Conservation (phyloP, 2,113 vertebrate species). For the Platysternon megacephalum region DNA sequence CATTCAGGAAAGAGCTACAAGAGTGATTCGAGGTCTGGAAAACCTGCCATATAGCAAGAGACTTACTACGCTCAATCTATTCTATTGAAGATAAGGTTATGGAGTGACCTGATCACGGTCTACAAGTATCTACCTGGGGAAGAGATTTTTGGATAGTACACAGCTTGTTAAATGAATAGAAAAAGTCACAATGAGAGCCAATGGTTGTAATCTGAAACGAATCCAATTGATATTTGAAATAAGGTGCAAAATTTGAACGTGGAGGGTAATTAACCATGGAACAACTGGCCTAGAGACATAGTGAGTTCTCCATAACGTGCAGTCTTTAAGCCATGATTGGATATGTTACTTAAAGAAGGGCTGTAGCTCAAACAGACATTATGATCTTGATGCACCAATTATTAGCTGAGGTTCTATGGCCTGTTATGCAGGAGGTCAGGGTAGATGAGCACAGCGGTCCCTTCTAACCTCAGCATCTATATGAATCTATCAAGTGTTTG, state of each 20-base stretch:
- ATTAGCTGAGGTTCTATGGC: neutral
- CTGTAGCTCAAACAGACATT: neutral
- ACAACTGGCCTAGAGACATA: neutral
- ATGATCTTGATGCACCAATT: neutral
- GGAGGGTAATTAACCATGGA: neutral
- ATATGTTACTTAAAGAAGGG: neutral
- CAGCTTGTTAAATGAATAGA: neutral
- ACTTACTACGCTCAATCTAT: neutral
- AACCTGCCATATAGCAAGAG: neutral
- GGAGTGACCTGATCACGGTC: neutral
- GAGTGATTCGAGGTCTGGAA: neutral
- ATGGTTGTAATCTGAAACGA: neutral
- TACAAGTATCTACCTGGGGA: neutral
- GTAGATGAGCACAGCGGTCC: neutral
- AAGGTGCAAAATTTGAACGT: slow-evolving; percentile 1
- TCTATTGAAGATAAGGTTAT: neutral
- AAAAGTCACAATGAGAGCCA: neutral
- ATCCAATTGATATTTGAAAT: neutral
- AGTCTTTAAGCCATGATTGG: neutral
- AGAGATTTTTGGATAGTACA: neutral
- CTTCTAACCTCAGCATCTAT: neutral
- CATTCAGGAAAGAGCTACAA: neutral
- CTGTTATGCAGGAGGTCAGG: neutral
- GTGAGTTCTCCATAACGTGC: neutral
- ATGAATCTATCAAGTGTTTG: neutral